Evolutionary conservation across 2,888 invertebrate genomes (phyloP).

Genomic region (Resseliella maxima): DNA sequence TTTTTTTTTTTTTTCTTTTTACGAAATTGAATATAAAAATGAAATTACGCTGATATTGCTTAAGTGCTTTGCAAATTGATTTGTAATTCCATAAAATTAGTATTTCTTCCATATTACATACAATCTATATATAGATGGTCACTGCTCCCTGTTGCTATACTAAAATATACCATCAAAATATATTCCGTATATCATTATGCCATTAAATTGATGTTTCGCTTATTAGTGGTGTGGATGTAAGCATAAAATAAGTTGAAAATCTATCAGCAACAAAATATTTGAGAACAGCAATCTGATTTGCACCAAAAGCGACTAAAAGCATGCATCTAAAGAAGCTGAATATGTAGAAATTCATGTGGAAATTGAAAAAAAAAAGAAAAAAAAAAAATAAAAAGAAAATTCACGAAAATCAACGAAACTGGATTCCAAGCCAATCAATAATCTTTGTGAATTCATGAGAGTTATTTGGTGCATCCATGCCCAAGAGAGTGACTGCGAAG

Average conservation of each 20-base stretch:
- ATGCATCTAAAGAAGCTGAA: no score
- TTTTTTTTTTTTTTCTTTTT: no score
- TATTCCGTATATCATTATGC: slow-evolving; percentile 1
- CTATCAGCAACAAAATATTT: not conserved
- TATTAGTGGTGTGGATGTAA: not conserved
- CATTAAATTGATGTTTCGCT: not conserved
- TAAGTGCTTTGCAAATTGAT: slow-evolving; percentile 48
- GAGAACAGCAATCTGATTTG: not conserved
- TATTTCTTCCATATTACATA: not conserved
- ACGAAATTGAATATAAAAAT: not conserved
- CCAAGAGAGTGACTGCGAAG: no score
- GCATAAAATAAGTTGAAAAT: slow-evolving; percentile 38
- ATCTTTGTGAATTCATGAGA: not conserved
- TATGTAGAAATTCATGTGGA: no score
- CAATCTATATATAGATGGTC: not conserved
- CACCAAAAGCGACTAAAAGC: not conserved
- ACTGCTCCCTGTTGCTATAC: not conserved
- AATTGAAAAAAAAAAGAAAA: no score
- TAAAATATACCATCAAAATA: not conserved
- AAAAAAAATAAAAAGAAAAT: no score
- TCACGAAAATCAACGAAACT: not conserved
- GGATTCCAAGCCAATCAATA: not conserved
- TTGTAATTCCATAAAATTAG: slow-evolving; percentile 8
- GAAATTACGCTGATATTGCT: not conserved
- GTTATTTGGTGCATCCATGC: not conserved